A percentile compares a stretch with the other conserved stretches of the same genome.
phyloP scores from a whole-genome alignment of 2,113 vertebrate species.

The Bubalus kerabau region DNA sequence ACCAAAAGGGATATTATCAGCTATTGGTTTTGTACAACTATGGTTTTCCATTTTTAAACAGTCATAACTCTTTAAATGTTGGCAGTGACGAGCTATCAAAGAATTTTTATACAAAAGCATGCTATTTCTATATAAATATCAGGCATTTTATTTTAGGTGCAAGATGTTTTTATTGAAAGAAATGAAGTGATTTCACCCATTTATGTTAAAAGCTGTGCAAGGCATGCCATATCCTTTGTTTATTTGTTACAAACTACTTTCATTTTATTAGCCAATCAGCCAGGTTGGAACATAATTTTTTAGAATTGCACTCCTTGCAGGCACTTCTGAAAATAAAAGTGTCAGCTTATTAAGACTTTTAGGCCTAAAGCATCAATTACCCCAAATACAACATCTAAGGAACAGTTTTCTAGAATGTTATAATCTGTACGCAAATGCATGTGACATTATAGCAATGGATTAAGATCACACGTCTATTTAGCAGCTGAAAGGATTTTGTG shows the following conservation, averaged over 20 bases:
- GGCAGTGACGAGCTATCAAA: background rate
- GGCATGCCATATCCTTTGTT: background rate
- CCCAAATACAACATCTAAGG: background rate
- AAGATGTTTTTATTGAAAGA: slow-evolving; percentile 51
- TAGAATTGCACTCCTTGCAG: background rate
- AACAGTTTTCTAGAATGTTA: background rate
- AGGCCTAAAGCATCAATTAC: background rate
- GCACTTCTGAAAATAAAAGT: slow-evolving; percentile 45
- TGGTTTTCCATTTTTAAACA: background rate
- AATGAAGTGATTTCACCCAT: slow-evolving; percentile 32
- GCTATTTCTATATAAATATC: background rate
- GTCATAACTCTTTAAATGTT: slow-evolving; percentile 11
- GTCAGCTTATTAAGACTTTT: slow-evolving; percentile 25
- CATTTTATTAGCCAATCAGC: slow-evolving; percentile 45
- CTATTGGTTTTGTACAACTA: slow-evolving; percentile 32
- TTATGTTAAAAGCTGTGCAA: slow-evolving; percentile 6
- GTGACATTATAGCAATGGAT: background rate
- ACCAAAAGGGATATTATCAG: background rate
- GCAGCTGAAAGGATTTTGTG: background rate
- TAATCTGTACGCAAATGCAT: background rate
- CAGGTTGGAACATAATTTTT: slow-evolving; percentile 48
- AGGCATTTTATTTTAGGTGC: slow-evolving; percentile 30
- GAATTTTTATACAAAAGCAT: slow-evolving; percentile 1
- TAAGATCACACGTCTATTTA: background rate
- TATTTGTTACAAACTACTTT: slow-evolving; percentile 51